phyloP scores from a whole-genome alignment of 2,113 vertebrate species.

The Pontoporia blainvillei region DNA sequence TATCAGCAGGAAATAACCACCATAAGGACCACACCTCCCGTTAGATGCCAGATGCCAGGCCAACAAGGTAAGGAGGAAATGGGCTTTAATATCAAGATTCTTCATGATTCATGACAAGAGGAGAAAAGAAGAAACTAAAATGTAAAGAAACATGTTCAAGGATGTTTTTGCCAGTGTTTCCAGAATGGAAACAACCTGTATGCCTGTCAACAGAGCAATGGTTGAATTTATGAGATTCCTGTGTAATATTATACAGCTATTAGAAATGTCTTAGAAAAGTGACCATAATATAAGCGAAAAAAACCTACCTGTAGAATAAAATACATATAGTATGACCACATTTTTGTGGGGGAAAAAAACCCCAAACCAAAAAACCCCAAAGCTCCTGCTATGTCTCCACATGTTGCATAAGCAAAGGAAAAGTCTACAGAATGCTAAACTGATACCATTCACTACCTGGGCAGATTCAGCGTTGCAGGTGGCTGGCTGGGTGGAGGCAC shows the following conservation, averaged over 20 bases:
- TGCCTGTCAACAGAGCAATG: neutral
- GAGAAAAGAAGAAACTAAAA: neutral
- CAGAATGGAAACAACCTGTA: neutral
- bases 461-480: neutral
- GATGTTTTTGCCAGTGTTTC: neutral
- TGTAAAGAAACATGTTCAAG: neutral
- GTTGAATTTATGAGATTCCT: neutral
- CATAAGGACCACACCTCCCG: neutral
- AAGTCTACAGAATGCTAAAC: neutral
- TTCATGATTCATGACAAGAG: neutral
- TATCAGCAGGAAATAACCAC: neutral
- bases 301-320: neutral
- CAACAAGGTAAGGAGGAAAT: neutral
- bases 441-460: neutral
- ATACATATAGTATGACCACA: neutral
- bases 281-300: neutral
- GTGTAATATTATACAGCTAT: neutral
- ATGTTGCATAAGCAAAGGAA: neutral
- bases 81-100: neutral
- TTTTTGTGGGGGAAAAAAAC: neutral
- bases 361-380: neutral
- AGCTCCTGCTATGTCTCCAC: neutral
- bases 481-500: neutral
- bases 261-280: neutral
- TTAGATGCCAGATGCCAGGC: neutral